These are phyloP conservation scores for Tetropium fuscum DNA, from an alignment of 2,888 invertebrate species.

Conservation along the genomic window DNA sequence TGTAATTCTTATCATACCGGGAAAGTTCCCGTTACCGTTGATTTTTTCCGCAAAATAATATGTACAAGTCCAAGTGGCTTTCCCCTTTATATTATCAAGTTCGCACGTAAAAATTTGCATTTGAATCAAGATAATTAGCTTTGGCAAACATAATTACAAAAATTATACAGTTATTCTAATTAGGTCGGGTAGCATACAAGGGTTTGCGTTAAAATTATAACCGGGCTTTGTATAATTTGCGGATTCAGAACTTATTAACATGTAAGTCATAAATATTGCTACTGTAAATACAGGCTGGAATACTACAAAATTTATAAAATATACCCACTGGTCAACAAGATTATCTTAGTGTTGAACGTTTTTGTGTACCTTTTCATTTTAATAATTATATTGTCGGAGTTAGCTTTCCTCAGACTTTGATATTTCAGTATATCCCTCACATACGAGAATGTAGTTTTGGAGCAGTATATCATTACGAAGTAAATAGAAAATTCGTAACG, in stretches of 20 bases:
- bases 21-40: not conserved
- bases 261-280: conserved; percentile 52
- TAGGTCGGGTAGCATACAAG: conserved; percentile 16
- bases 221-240: conserved; percentile 52
- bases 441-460: too few species aligned
- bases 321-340: not conserved
- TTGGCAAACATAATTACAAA: conserved; percentile 28
- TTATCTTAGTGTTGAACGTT: too few species aligned
- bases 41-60: conserved; percentile 7
- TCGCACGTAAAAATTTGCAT: conserved; percentile 28
- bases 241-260: conserved; percentile 54
- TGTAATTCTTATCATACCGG: not conserved
- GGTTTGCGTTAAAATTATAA: conserved; percentile 43
- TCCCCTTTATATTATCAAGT: conserved; percentile 21
- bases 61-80: conserved; percentile 7
- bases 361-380: too few species aligned
- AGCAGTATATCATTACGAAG: too few species aligned
- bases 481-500: too few species aligned
- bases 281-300: conserved; percentile 18
- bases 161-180: conserved; percentile 33
- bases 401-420: too few species aligned
- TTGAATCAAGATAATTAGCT: conserved; percentile 30
- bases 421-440: too few species aligned
- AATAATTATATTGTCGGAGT: too few species aligned
- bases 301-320: conserved; percentile 14